phyloP scores from a whole-genome alignment of 92 coral and sea anemone species.

The Blastomussa wellsi region DNA sequence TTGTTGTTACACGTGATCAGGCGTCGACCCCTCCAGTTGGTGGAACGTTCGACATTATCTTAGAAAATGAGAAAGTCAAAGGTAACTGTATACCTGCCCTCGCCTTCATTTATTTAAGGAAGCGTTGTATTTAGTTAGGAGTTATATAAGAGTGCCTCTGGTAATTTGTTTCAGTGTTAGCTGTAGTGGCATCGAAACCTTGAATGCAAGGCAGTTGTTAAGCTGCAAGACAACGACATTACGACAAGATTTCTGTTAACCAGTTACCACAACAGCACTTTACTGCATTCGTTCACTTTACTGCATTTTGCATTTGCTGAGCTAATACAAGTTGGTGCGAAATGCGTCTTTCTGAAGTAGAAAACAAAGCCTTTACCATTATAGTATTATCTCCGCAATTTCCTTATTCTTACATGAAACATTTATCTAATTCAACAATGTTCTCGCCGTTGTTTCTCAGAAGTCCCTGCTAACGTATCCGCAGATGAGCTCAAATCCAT shows the following conservation, averaged over 20 bases:
- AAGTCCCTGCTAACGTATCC: slow-evolving; percentile 59
- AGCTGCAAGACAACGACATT: too few relatives aligned
- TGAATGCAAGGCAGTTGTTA: too few relatives aligned
- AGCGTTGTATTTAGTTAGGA: background rate
- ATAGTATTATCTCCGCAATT: background rate
- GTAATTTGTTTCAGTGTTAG: background rate
- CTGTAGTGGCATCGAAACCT: background rate
- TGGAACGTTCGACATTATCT: slow-evolving; percentile 75
- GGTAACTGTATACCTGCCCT: slow-evolving; percentile 42
- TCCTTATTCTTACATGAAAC: background rate
- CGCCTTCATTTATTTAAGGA: background rate
- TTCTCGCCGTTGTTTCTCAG: slow-evolving; percentile 21
- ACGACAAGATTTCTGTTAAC: too few relatives aligned
- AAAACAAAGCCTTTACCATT: too few relatives aligned
- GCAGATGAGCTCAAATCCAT: slow-evolving; percentile 59
- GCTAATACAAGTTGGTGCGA: too few relatives aligned
- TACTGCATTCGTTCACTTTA: too few relatives aligned
- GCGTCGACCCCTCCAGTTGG: slow-evolving; percentile 78
- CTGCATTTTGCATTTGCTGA: too few relatives aligned
- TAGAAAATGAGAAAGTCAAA: slow-evolving; percentile 46
- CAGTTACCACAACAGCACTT: too few relatives aligned
- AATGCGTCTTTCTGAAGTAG: too few relatives aligned
- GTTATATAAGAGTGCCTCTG: background rate
- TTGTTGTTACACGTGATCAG: slow-evolving; percentile 64
- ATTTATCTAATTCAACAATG: background rate